A percentile compares a stretch with the other conserved stretches of the same genome.
phyloP scores from a whole-genome alignment of 2,888 invertebrate genomes.

The Ametastegia equiseti region DNA sequence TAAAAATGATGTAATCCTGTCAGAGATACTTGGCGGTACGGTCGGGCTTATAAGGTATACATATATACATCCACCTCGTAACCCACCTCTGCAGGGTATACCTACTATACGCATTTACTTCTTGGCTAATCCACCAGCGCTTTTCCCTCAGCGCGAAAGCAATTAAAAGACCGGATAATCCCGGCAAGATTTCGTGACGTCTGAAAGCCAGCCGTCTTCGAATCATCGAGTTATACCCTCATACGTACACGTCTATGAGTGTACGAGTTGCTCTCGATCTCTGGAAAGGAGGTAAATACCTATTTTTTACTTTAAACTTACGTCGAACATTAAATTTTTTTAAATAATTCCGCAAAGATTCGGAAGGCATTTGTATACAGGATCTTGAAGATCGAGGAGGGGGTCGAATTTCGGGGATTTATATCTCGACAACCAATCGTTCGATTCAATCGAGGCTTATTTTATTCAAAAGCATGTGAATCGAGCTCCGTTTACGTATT shows the following conservation, averaged over 20 bases:
- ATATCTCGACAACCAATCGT: no score
- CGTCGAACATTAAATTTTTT: conserved; percentile 6
- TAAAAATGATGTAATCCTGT: conserved; percentile 28
- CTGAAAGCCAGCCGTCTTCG: conserved; percentile 1
- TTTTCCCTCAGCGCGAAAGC: conserved; percentile 29
- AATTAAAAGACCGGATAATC: conserved; percentile 33
- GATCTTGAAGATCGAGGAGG: no score
- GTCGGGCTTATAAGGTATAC: not conserved
- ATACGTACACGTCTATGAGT: not conserved
- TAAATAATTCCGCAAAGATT: no score
- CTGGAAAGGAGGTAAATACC: no score
- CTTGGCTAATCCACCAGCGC: not conserved
- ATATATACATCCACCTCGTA: not conserved
- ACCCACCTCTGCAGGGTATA: not conserved
- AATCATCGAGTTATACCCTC: not conserved
- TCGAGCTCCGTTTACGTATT: no score
- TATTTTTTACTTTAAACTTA: not conserved
- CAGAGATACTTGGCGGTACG: conserved; percentile 13
- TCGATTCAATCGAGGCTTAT: no score
- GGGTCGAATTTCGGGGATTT: no score
- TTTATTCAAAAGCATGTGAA: no score
- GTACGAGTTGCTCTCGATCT: not conserved
- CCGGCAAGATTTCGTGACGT: conserved; percentile 34
- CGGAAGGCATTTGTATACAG: no score
- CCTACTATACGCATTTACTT: no score